Conservation (phyloP, 2,888 invertebrate species). For the Aproaerema taeniolella region DNA sequence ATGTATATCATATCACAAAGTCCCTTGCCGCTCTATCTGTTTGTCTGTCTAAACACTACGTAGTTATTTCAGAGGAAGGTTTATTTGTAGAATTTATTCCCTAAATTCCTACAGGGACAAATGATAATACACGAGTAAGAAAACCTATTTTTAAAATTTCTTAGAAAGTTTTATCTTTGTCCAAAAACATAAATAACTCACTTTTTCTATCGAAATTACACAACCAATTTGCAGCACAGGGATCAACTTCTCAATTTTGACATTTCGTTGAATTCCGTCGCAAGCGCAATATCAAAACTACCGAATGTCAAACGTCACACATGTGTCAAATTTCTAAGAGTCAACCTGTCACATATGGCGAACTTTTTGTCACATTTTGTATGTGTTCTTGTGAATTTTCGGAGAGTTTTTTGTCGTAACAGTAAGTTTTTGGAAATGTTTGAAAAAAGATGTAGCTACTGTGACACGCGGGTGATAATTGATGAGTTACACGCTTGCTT, state of each 20-base stretch:
- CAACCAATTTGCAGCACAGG: constrained; percentile 45
- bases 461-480: constrained; percentile 25
- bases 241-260: constrained; percentile 41
- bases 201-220: constrained; percentile 34
- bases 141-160: too few species aligned
- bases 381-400: constrained; percentile 39
- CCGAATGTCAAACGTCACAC: constrained; percentile 44
- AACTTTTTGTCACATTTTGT: constrained; percentile 35
- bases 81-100: too few species aligned
- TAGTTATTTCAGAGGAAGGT: too few species aligned
- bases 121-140: too few species aligned
- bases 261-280: constrained; percentile 55
- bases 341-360: constrained; percentile 53
- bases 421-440: constrained; percentile 31
- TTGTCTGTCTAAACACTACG: too few species aligned
- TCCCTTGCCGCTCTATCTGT: too few species aligned
- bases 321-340: constrained; percentile 45
- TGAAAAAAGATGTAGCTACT: constrained; percentile 45
- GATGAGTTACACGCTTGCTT: too few species aligned
- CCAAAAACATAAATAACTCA: too few species aligned
- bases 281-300: constrained; percentile 38
- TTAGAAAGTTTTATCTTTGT: too few species aligned
- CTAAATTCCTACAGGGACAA: too few species aligned
- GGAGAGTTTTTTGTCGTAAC: constrained; percentile 24
- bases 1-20: too few species aligned